phyloP scores from a whole-genome alignment of 2,797 vertebrate genomes.

The Poeciliopsis presidionis region DNA sequence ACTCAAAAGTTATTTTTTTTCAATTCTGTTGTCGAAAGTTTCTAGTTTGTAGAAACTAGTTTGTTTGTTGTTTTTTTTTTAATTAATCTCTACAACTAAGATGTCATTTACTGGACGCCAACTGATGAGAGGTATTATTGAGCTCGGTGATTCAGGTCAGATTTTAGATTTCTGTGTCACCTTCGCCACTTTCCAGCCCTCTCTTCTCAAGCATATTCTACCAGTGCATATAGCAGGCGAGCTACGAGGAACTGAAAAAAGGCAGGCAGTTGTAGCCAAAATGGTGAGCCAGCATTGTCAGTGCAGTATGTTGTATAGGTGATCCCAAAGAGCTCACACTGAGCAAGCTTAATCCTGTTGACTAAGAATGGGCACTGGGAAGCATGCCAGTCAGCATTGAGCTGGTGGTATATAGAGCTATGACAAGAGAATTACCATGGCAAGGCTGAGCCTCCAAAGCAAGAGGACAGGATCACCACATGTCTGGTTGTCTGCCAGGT shows the following conservation, averaged over 20 bases:
- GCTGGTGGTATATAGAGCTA: conserved; percentile 68
- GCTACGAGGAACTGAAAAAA: conserved; percentile 38
- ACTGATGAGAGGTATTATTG: conserved; percentile 65
- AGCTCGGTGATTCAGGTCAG: conserved; percentile 72
- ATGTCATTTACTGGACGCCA: conserved; percentile 26
- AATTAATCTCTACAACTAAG: conserved; percentile 26
- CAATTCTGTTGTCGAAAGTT: neutral
- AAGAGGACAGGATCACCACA: conserved; percentile 50
- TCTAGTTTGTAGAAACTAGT: neutral
- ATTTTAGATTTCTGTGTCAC: conserved; percentile 65
- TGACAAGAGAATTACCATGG: conserved; percentile 76
- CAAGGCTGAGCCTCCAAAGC: conserved; percentile 74
- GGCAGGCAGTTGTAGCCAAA: conserved; percentile 69
- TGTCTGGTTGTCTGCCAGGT: conserved; percentile 48
- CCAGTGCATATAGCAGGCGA: conserved; percentile 42
- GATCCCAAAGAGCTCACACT: conserved; percentile 80
- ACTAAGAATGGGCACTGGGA: conserved; percentile 83
- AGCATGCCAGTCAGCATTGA: conserved; percentile 76
- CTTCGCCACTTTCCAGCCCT: conserved; percentile 64
- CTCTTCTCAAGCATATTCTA: conserved; percentile 55
- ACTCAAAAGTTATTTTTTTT: neutral
- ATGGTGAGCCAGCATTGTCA: conserved; percentile 76
- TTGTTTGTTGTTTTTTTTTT: neutral
- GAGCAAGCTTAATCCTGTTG: conserved; percentile 86
- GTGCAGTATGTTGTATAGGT: conserved; percentile 79